Conservation (phyloP, 2,888 invertebrate genomes). For the Stegophylla sp. region DNA sequence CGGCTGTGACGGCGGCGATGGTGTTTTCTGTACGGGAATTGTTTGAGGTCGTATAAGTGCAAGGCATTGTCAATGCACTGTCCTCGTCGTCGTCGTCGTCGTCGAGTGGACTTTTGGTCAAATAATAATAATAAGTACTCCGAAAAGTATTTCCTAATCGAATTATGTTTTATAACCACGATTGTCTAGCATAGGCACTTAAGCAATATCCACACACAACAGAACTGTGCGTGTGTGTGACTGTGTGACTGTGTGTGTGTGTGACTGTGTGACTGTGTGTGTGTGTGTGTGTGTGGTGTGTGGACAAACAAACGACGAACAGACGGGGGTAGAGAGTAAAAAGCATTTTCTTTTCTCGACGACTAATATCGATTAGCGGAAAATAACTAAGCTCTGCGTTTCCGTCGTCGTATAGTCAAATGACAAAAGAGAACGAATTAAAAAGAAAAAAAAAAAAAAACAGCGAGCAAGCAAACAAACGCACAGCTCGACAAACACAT, state of each 20-base stretch:
- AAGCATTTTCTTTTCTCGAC: background rate
- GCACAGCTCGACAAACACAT: too few relatives aligned
- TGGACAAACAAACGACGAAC: background rate
- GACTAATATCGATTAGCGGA: conserved; percentile 1
- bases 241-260: too few relatives aligned
- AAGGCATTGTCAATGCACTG: background rate
- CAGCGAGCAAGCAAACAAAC: too few relatives aligned
- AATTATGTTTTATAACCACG: conserved; percentile 29
- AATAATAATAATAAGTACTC: conserved; percentile 42
- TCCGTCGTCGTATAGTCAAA: too few relatives aligned
- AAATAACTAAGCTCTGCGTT: background rate
- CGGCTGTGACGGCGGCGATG: too few relatives aligned
- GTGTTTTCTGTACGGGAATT: conserved; percentile 24
- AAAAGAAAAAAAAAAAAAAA: too few relatives aligned
- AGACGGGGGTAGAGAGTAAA: too few relatives aligned
- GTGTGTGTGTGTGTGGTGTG: too few relatives aligned
- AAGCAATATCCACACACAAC: conserved; percentile 4
- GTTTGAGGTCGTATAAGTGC: conserved; percentile 35
- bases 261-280: too few relatives aligned
- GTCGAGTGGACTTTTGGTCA: conserved; percentile 28
- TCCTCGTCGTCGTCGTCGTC: background rate
- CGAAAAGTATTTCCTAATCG: conserved; percentile 50
- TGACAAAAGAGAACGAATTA: too few relatives aligned
- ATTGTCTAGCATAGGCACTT: conserved; percentile 19
- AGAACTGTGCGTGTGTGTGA: background rate